Conservation (phyloP, 1,140 invertebrate species). For the Prorops nasuta region DNA sequence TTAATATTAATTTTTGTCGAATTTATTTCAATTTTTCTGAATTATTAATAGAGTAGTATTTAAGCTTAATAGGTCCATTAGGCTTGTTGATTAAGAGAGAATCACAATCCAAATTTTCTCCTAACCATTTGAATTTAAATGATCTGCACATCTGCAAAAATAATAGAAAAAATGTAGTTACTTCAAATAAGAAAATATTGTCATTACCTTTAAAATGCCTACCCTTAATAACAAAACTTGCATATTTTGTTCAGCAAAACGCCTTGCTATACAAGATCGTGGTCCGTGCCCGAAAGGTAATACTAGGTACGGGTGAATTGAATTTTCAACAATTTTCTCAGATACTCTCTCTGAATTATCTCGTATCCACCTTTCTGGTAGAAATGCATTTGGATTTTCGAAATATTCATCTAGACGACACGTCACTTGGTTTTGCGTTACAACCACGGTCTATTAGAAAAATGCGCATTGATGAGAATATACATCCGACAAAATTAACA, state of each 20-base stretch:
- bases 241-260: conserved; percentile 87
- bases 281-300: conserved; percentile 89
- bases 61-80: conserved; percentile 66
- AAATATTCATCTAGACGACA: conserved; percentile 73
- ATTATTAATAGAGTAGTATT: too few relatives aligned
- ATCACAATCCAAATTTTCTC: conserved; percentile 61
- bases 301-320: conserved; percentile 73
- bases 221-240: conserved; percentile 75
- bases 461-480: not conserved
- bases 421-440: conserved; percentile 83
- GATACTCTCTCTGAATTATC: conserved; percentile 36
- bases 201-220: conserved; percentile 36
- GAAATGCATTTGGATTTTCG: conserved; percentile 64
- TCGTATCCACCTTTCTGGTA: conserved; percentile 75
- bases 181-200: not conserved
- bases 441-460: conserved; percentile 74
- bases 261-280: conserved; percentile 81
- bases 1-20: too few relatives aligned
- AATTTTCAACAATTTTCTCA: conserved; percentile 50
- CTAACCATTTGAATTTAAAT: conserved; percentile 69
- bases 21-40: too few relatives aligned
- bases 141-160: conserved; percentile 66
- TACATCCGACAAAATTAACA: too few relatives aligned
- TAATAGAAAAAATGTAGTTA: conserved; percentile 17
- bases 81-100: conserved; percentile 80